Percentiles rank a stretch among this genome's conserved stretches.
phyloP scores from a whole-genome alignment of 2,888 invertebrate species.

The Hirudinaria manillensis region DNA sequence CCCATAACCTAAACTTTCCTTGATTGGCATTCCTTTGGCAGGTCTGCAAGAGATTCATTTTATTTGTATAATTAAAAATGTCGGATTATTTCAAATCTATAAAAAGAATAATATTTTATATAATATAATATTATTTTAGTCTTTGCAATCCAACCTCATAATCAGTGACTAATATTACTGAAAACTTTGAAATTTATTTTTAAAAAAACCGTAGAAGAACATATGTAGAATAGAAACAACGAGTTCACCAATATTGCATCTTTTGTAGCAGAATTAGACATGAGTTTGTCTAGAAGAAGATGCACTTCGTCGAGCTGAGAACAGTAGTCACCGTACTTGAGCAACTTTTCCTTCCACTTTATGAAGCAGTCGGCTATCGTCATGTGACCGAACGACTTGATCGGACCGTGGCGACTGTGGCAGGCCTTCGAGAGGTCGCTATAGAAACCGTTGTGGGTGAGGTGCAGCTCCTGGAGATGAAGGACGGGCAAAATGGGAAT shows the following conservation, averaged over 20 bases:
- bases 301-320: slow-evolving; percentile 84
- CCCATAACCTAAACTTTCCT: slow-evolving; percentile 85
- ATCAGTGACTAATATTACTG: background rate
- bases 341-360: slow-evolving; percentile 79
- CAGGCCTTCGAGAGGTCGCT: slow-evolving; percentile 66
- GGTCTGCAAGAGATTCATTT: slow-evolving; percentile 60
- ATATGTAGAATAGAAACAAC: too few species aligned
- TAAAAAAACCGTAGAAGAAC: background rate
- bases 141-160: background rate
- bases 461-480: slow-evolving; percentile 68
- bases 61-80: background rate
- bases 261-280: slow-evolving; percentile 23
- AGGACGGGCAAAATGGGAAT: too few species aligned
- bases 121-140: background rate
- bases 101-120: background rate
- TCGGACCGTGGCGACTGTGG: slow-evolving; percentile 38
- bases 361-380: slow-evolving; percentile 53
- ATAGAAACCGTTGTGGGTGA: slow-evolving; percentile 77
- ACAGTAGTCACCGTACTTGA: slow-evolving; percentile 82
- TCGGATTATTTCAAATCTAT: background rate
- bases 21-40: slow-evolving; percentile 89
- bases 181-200: background rate
- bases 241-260: slow-evolving; percentile 24
- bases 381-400: slow-evolving; percentile 36
- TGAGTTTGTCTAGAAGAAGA: slow-evolving; percentile 64